phyloP scores from a whole-genome alignment of 2,113 vertebrate species.

The Psittacula cyanocephala region DNA sequence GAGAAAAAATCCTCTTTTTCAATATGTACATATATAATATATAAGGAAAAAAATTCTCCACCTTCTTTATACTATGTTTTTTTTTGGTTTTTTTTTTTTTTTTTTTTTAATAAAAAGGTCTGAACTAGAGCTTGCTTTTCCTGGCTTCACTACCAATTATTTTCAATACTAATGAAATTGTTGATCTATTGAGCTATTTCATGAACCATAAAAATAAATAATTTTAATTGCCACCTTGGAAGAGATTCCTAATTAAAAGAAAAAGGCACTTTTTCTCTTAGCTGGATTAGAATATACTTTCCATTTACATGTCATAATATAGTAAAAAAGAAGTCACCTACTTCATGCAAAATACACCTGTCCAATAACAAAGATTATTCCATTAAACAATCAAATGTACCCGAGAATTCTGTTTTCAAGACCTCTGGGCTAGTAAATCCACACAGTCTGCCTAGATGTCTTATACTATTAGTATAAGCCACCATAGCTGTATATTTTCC shows the following conservation, averaged over 20 bases:
- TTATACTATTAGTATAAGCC: not conserved
- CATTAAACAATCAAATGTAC: not conserved
- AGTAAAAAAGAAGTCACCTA: not conserved
- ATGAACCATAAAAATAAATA: not conserved
- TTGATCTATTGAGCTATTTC: not conserved
- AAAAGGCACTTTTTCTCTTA: not conserved
- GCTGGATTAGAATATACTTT: not conserved
- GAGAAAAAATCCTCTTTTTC: not conserved
- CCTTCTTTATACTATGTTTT: not conserved
- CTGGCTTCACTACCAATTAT: not conserved
- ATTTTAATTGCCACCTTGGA: not conserved
- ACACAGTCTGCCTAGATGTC: not conserved
- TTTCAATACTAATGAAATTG: not conserved
- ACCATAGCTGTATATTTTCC: not conserved
- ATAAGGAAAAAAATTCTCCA: not conserved
- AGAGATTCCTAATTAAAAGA: not conserved
- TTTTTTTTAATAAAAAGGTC: not conserved
- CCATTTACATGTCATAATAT: not conserved
- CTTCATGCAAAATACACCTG: not conserved
- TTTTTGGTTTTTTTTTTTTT: not conserved
- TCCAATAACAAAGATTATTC: slow-evolving; percentile 6
- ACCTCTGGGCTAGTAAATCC: slow-evolving; percentile 29
- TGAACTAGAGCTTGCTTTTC: not conserved
- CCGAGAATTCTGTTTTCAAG: not conserved
- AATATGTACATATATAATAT: not conserved